Base-by-base conservation (phyloP, 2,888 invertebrate genomes). In the Cordilura impudica region DNA sequence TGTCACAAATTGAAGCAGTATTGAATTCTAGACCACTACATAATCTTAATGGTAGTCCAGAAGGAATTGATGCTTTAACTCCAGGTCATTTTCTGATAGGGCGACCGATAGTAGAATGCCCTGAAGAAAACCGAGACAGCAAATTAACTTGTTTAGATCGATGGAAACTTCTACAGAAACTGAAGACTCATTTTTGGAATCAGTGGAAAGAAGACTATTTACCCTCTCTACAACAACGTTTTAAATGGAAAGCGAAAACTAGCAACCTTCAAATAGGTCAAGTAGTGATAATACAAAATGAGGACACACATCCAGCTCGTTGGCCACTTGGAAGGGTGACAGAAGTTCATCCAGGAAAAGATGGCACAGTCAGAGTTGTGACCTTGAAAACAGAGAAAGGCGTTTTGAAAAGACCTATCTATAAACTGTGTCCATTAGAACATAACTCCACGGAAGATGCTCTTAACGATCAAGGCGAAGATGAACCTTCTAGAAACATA, bases 1-100 rank as follows among this genome's bases (percentile, higher is more conserved):
- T 60, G 5, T 16, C 47, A 4, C 71, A 71, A 49, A 71, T 71
- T 26, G 71, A 71, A 18, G 53, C 61, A 14, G 53, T 71, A 14
- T 21, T 71, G 10, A 65, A 65, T 35, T 73, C 73, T 5, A 65
- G 73, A 8, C 47, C 73, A 7, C 35, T 65, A 10, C 35, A 16
- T 43, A n/a, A 54, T 39, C 12, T 67, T 0, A 45, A 18, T n/a
- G 43, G 47, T 19, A 35, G 39, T 19, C 5, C 31, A n/a, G 63
- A 63, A 5, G 31, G 31, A 26, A 18, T 21, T n/a, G 21, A 53
- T 6, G 23, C 4, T 12, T n/a, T 53, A 12, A 53, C 53, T 3
- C 29, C 53, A 16, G 53, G 10, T 5, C 16, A 18, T 29, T 49
- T 63, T 12, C 26, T 63, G 18, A 29, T 63, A 8, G 63, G 49